These are phyloP conservation scores for Pantherophis vulpinus DNA, from an alignment of 2,797 vertebrate genomes.

Conservation along the genomic window DNA sequence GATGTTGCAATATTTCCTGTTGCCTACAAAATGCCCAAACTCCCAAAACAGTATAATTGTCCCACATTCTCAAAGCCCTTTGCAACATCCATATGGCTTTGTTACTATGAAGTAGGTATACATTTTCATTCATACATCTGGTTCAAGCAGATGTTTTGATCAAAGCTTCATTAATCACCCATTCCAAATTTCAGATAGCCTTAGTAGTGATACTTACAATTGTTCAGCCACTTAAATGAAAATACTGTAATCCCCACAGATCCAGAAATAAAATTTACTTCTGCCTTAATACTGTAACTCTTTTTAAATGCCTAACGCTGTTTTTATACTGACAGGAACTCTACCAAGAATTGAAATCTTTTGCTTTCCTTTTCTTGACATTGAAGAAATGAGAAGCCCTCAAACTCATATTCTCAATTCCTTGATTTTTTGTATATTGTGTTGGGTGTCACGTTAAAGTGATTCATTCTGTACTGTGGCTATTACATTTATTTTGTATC, in stretches of 20 bases:
- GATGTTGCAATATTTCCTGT: not conserved
- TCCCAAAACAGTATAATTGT: not conserved
- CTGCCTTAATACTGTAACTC: not conserved
- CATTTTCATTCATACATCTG: not conserved
- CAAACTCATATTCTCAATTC: not conserved
- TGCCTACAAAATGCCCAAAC: not conserved
- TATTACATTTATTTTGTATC: slow-evolving; percentile 38
- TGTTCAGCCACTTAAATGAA: not conserved
- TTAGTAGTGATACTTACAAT: not conserved
- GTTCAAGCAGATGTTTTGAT: not conserved
- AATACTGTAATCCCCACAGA: not conserved
- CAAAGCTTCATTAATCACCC: not conserved
- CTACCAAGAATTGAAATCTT: not conserved
- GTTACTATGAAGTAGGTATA: not conserved
- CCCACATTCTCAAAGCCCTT: not conserved
- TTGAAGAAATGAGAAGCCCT: not conserved
- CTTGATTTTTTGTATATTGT: slow-evolving; percentile 9
- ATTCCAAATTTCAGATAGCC: not conserved
- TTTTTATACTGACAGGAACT: not conserved
- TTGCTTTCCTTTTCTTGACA: not conserved
- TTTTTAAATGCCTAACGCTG: not conserved
- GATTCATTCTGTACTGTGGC: slow-evolving; percentile 24
- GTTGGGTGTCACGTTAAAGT: slow-evolving; percentile 21
- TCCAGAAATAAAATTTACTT: not conserved
- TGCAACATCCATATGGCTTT: not conserved